Base-by-base conservation (phyloP, 2,888 invertebrate species). In the Drosophila austrosaltans region DNA sequence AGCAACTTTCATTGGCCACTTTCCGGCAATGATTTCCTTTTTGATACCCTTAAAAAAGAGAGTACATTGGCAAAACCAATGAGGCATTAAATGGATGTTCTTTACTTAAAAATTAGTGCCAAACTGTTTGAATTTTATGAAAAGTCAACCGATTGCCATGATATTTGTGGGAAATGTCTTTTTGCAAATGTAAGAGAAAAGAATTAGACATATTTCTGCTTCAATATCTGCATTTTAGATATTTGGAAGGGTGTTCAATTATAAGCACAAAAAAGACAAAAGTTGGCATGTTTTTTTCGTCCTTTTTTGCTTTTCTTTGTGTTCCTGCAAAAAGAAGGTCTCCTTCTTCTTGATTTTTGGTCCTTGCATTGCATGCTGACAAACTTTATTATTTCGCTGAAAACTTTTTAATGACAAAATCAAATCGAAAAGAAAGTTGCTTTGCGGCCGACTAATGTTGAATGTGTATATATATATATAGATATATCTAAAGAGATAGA, bases 401-500 rank as follows among this genome's bases (percentile, higher is more conserved):
- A 77, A 82, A 81, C 79, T 83, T 81, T 81, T 83, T 77, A 82
- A 81, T 79, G 81, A 83, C 75, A 75, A 83, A 82, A 83, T 76
- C 68, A 75, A 75, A 81, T 79, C 71, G 69, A 65, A 63, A 65
- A 74, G 62, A 72, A 72, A 72, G 75, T 48, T 48, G 10, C 44
- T 25, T 63, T 72, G 68, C 28, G 72, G 56, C 48, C 59, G 40
- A 63, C 53, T 30, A 36, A 53, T 8, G 63, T 30, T 40, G 40
- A 40, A 44, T 20, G n/a, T 39, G 4, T 36, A 20, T 36, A 39
- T 12, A 36, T 36, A 36, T 8, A 36, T 36, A 36, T 36, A 36
- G 0, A 36, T 36, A 36, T 36, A 36, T 36, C 12, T 4, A 25
- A 22, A 7, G 8, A 4, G 32, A 48, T 40, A 39, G 28, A 57